Conservation (phyloP, 2,797 vertebrate species). For the Pseudochirops cupreus region DNA sequence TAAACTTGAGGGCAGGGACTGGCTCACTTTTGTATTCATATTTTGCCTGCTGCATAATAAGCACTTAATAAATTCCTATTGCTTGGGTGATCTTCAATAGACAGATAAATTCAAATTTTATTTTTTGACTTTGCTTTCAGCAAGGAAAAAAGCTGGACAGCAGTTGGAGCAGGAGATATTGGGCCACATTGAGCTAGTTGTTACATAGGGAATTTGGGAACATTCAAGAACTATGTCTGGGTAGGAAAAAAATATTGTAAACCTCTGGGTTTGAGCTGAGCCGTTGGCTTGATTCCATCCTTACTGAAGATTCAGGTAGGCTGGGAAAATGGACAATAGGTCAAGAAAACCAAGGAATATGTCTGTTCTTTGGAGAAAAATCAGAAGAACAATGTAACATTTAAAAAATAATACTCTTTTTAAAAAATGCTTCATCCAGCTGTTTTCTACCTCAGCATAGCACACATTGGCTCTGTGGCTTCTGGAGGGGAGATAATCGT, state of each 20-base stretch:
- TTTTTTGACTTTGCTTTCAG: not conserved
- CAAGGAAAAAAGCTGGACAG: not conserved
- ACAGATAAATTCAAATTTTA: not conserved
- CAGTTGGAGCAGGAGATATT: not conserved
- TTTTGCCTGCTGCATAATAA: not conserved
- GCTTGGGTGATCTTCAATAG: not conserved
- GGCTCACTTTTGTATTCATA: not conserved
- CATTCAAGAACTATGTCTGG: not conserved
- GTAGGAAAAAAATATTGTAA: not conserved
- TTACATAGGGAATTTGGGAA: not conserved
- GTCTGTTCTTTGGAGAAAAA: slow-evolving; percentile 10
- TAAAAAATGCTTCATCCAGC: not conserved
- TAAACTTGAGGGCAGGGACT: not conserved
- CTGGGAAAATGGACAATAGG: slow-evolving; percentile 36
- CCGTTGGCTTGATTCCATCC: slow-evolving; percentile 8
- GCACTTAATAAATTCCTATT: not conserved
- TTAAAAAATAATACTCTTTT: not conserved
- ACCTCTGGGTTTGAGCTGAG: not conserved
- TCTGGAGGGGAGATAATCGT: slow-evolving; percentile 49
- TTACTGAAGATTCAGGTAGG: not conserved
- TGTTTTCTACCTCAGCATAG: slow-evolving; percentile 7
- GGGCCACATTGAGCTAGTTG: not conserved
- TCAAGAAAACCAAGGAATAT: slow-evolving; percentile 35
- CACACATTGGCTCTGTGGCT: slow-evolving; percentile 28
- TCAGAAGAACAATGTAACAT: not conserved